Percentiles rank a stretch among this genome's conserved stretches.
phyloP scores from a whole-genome alignment of 1,140 invertebrate genomes.

The Heliconius eleuchia region DNA sequence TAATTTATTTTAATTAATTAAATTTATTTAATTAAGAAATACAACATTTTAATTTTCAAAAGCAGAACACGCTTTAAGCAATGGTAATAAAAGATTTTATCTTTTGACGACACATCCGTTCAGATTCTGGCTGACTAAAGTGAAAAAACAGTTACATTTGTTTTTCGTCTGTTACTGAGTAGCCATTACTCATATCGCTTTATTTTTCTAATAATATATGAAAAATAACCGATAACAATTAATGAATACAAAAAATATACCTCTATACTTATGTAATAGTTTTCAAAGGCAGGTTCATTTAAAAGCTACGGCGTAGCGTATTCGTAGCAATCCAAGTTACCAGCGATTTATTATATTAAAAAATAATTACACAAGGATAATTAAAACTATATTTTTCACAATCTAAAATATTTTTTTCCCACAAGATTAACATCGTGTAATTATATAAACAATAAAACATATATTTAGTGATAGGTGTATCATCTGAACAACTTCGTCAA shows the following conservation, averaged over 20 bases:
- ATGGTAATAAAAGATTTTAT: neutral
- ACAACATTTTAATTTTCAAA: neutral
- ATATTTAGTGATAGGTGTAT: slow-evolving; percentile 56
- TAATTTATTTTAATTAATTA: too few relatives aligned
- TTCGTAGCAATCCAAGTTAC: slow-evolving; percentile 12
- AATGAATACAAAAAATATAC: slow-evolving; percentile 5
- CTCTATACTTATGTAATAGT: neutral
- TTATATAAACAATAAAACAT: neutral
- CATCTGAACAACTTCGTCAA: slow-evolving; percentile 83
- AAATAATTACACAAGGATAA: neutral
- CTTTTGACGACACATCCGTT: neutral
- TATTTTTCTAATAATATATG: neutral
- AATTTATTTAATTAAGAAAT: too few relatives aligned
- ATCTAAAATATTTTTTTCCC: too few relatives aligned
- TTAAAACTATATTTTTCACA: too few relatives aligned
- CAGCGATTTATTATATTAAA: neutral
- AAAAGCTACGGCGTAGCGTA: slow-evolving; percentile 19
- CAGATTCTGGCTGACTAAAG: neutral
- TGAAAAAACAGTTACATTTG: neutral
- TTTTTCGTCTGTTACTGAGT: slow-evolving; percentile 2
- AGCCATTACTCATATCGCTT: neutral
- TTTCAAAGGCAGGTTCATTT: neutral
- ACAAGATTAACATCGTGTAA: neutral
- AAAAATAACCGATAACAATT: neutral
- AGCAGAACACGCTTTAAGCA: neutral